phyloP scores from a whole-genome alignment of 2,888 invertebrate genomes.

The Apamea anceps region DNA sequence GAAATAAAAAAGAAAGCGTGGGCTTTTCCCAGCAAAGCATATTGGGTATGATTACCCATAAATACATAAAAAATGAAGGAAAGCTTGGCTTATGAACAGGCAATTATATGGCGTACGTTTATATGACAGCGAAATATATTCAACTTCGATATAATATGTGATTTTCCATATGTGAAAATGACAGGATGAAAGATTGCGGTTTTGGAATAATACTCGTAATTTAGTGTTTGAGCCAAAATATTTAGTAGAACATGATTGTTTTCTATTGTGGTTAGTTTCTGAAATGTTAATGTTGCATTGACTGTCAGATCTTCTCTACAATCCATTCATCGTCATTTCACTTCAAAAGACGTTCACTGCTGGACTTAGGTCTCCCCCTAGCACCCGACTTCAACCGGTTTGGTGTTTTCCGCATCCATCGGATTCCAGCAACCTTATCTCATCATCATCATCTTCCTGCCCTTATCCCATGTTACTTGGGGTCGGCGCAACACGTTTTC shows the following conservation, averaged over 20 bases:
- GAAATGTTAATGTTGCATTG: neutral
- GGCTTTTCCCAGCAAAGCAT: conserved; percentile 54
- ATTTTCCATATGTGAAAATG: conserved; percentile 42
- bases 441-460: no score
- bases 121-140: conserved; percentile 52
- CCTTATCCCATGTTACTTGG: no score
- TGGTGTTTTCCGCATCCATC: no score
- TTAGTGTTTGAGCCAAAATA: neutral
- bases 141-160: conserved; percentile 15
- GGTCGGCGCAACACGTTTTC: no score
- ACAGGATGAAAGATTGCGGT: conserved; percentile 15
- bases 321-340: neutral
- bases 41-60: conserved; percentile 69
- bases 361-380: no score
- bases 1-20: conserved; percentile 60
- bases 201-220: conserved; percentile 8
- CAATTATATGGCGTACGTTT: conserved; percentile 65
- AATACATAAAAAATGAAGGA: conserved; percentile 70
- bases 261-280: neutral
- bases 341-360: no score
- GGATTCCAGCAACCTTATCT: no score
- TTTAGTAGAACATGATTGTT: neutral
- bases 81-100: conserved; percentile 58
- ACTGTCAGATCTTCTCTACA: neutral
- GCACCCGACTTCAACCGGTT: no score